These are phyloP conservation scores for Phymatocera aterrima DNA, from an alignment of 2,888 invertebrate species.

Conservation along the genomic window DNA sequence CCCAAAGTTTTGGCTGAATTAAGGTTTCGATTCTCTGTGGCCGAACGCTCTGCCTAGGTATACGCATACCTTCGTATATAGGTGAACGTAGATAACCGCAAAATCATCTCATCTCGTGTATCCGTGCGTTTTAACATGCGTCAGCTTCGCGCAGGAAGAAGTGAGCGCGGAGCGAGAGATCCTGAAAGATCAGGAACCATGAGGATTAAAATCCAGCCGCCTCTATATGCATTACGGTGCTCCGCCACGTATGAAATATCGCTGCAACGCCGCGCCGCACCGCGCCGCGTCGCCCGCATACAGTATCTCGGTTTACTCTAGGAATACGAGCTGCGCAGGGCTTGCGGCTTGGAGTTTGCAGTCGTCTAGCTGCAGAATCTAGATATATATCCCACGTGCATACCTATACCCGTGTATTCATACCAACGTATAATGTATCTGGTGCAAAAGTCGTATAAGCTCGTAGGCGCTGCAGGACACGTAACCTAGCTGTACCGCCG, in stretches of 20 bases:
- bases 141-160: not conserved
- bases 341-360: constrained; percentile 11
- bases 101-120: no score
- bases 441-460: not conserved
- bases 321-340: constrained; percentile 15
- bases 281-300: no score
- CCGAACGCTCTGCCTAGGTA: no score
- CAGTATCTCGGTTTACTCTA: constrained; percentile 29
- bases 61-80: no score
- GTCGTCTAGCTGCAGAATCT: constrained; percentile 27
- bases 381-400: not conserved
- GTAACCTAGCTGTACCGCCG: no score
- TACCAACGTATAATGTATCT: not conserved
- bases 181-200: not conserved
- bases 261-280: constrained; percentile 18
- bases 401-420: not conserved
- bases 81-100: no score
- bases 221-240: constrained; percentile 43
- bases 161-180: not conserved
- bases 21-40: no score
- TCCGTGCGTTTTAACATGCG: no score
- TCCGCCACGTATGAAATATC: constrained; percentile 40
- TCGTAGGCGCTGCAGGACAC: not conserved
- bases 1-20: no score
- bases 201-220: constrained; percentile 37